phyloP scores from a whole-genome alignment of 2,888 invertebrate species.

The Sesia apiformis region DNA sequence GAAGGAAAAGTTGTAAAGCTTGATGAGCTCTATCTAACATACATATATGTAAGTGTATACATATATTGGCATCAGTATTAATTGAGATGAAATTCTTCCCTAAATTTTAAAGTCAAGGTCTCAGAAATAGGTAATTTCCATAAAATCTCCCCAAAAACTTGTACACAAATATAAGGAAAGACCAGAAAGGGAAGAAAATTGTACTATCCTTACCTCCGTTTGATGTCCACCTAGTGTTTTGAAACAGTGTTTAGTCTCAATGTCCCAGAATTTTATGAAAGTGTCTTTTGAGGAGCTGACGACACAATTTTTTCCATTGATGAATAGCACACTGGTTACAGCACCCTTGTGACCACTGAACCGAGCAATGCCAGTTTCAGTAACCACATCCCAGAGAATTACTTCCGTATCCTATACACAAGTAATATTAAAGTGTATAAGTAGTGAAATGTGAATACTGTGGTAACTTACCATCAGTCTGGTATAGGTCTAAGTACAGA shows the following conservation, averaged over 20 bases:
- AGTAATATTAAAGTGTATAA: background rate
- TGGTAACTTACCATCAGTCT: too few species aligned
- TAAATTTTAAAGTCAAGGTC: too few species aligned
- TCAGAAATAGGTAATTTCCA: too few species aligned
- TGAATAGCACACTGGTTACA: slow-evolving; percentile 87
- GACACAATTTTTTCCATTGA: slow-evolving; percentile 79
- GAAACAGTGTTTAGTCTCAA: slow-evolving; percentile 96
- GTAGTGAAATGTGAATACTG: background rate
- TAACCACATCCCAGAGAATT: slow-evolving; percentile 95
- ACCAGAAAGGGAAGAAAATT: too few species aligned
- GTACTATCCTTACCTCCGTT: slow-evolving; percentile 77
- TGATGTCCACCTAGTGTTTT: slow-evolving; percentile 93
- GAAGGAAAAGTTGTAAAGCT: too few species aligned
- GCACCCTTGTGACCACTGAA: slow-evolving; percentile 94
- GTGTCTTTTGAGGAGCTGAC: slow-evolving; percentile 94
- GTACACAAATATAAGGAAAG: too few species aligned
- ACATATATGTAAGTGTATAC: too few species aligned
- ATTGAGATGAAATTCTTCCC: too few species aligned
- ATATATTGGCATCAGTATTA: too few species aligned
- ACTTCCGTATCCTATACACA: slow-evolving; percentile 89
- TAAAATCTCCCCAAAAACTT: too few species aligned
- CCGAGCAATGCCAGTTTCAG: slow-evolving; percentile 91
- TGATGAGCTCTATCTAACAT: too few species aligned
- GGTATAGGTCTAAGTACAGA: too few species aligned
- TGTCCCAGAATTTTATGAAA: slow-evolving; percentile 97